Conservation (phyloP, 92 coral and sea anemone species). For the Montipora capitata region DNA sequence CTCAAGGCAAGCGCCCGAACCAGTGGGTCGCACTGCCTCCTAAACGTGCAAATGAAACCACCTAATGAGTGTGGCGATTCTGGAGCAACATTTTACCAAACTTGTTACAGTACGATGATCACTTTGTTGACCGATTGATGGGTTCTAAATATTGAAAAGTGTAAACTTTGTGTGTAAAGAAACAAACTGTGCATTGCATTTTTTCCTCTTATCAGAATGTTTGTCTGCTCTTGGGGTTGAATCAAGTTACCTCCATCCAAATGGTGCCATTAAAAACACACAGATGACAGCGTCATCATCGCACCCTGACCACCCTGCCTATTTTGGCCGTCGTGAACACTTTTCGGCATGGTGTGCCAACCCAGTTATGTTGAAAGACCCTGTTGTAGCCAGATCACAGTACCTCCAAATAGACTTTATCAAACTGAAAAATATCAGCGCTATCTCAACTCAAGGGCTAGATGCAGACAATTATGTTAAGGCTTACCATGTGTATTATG, state of each 20-base stretch:
- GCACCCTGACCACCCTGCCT: background rate
- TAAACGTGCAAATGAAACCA: no score
- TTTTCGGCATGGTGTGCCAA: conserved; percentile 7
- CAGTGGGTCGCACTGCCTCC: no score
- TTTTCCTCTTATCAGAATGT: conserved; percentile 4
- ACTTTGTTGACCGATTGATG: no score
- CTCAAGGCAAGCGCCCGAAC: no score
- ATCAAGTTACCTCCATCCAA: background rate
- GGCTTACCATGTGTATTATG: conserved; percentile 10
- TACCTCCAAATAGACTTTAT: conserved; percentile 43
- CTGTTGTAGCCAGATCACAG: background rate
- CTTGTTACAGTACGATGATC: no score
- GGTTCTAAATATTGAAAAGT: no score
- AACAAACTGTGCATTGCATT: no score
- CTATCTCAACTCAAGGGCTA: conserved; percentile 4
- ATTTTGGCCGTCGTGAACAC: background rate
- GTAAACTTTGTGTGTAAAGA: no score
- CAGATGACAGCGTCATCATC: conserved; percentile 44
- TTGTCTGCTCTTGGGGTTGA: conserved; percentile 26
- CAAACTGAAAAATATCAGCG: background rate
- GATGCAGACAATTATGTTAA: background rate
- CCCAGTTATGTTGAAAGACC: background rate
- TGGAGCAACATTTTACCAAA: no score
- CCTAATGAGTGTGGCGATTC: no score
- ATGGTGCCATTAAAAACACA: conserved; percentile 1